phyloP scores from a whole-genome alignment of 2,888 invertebrate genomes.

The Gymnosoma rotundatum region DNA sequence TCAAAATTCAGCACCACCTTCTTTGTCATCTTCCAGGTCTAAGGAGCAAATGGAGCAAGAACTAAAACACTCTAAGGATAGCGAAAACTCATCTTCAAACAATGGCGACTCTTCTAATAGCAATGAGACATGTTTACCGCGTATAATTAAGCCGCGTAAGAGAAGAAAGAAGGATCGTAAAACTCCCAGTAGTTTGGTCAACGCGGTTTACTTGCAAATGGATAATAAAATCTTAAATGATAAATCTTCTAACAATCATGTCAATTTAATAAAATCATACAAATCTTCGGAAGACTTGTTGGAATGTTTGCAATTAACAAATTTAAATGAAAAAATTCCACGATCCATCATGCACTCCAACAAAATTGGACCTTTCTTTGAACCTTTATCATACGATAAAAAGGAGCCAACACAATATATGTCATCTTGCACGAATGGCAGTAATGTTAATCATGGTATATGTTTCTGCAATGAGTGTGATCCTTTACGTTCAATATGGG shows the following conservation, averaged over 20 bases:
- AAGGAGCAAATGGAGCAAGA: conserved; percentile 68
- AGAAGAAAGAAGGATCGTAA: conserved; percentile 94
- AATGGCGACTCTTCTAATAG: conserved; percentile 56
- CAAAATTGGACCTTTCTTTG: not conserved
- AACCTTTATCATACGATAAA: not conserved
- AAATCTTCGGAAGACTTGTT: conserved; percentile 63
- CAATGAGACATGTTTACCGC: conserved; percentile 87
- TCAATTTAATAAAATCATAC: conserved; percentile 43
- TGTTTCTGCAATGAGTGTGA: conserved; percentile 80
- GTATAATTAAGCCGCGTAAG: conserved; percentile 94
- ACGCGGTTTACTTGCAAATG: conserved; percentile 61
- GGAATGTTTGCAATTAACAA: conserved; percentile 63
- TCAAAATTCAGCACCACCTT: conserved; percentile 77
- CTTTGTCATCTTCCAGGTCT: conserved; percentile 65
- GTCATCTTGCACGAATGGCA: conserved; percentile 11
- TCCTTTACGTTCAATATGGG: conserved; percentile 81
- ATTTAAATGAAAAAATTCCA: conserved; percentile 22
- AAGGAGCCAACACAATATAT: conserved; percentile 24
- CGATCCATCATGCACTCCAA: not conserved
- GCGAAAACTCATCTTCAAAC: conserved; percentile 53
- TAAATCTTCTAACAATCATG: conserved; percentile 35
- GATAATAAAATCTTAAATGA: conserved; percentile 43
- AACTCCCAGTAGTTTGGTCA: conserved; percentile 83
- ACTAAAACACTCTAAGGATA: conserved; percentile 27
- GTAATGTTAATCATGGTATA: conserved; percentile 72